Evolutionary conservation across 2,113 vertebrate species (phyloP).

Genomic region (Heteronetta atricapilla): DNA sequence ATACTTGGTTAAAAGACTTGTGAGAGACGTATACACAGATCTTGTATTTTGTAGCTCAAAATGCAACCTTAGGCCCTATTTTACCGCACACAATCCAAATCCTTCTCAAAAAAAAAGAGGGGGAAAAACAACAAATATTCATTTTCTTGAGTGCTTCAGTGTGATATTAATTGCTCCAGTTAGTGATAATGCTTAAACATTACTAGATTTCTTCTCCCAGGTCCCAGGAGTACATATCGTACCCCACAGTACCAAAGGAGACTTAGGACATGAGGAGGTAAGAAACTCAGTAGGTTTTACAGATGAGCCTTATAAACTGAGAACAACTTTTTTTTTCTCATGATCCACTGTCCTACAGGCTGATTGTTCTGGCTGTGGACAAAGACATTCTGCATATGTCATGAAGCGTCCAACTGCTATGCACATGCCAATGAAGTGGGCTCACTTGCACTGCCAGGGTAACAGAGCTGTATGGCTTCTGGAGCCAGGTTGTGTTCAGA

Average conservation of each 20-base stretch:
- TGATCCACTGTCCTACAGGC: not conserved
- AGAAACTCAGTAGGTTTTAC: not conserved
- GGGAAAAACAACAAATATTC: not conserved
- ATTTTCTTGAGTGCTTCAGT: not conserved
- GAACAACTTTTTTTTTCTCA: not conserved
- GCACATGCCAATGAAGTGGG: not conserved
- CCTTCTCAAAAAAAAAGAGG: not conserved
- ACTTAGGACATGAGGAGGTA: not conserved
- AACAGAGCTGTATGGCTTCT: not conserved
- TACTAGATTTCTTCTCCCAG: not conserved
- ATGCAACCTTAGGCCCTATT: not conserved
- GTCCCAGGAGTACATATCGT: not conserved
- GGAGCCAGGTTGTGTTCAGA: not conserved
- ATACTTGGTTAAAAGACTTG: not conserved
- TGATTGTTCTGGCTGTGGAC: not conserved
- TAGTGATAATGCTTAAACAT: not conserved
- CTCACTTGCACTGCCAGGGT: not conserved
- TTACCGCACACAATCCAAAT: not conserved
- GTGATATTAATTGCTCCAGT: not conserved
- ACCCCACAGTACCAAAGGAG: not conserved
- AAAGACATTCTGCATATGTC: rapidly evolving
- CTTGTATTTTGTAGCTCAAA: not conserved
- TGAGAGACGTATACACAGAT: not conserved
- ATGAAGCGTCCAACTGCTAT: not conserved
- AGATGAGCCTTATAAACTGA: not conserved